Base-by-base conservation (phyloP, 2,888 invertebrate species). In the Eueremaeus valkanovi region DNA sequence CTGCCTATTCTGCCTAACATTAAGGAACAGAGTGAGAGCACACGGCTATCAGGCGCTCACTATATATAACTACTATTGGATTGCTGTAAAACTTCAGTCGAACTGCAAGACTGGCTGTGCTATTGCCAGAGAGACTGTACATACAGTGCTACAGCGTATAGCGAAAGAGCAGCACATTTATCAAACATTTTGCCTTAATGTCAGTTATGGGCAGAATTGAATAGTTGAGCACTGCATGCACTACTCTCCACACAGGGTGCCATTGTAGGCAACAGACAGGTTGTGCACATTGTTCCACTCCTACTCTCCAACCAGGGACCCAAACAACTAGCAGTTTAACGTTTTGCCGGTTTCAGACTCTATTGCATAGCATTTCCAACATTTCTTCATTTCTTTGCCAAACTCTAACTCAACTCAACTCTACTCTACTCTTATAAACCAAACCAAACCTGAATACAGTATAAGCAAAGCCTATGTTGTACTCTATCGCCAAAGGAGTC, bases 321-420 rank as follows among this genome's bases (percentile, higher is more conserved):
- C 63, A 66, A 66, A 66, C 63, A 66, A 66, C 63, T 66, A 66
- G 63, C 24, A 49, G 58, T 58, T 58, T 58, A 58, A 58, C 58
- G 24, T 58, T 58, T 58, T 31, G 58, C 58, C 58, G 58, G 58
- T 58, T 58, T 58, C 58, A 58, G 58, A 58, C 29, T 58, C 58
- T 49, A 58, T 31, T 31, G 58, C 58, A 58, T 31, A 18, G 58
- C 58, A 58, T 58, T 31, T n/a, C n/a, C n/a, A n/a, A n/a, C n/a
- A n/a, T n/a, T n/a, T n/a, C n/a, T n/a, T n/a, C n/a, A n/a, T n/a
- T n/a, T n/a, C n/a, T n/a, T n/a, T n/a, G n/a, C n/a, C n/a, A n/a
- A n/a, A n/a, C n/a, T n/a, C n/a, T n/a, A n/a, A n/a, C n/a, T 58
- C 58, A 58, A 58, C 55, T 55, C 21, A 55, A 55, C 29, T 27